Percentiles rank a stretch among this genome's conserved stretches.
Conservation (phyloP, 2,888 invertebrate species). For the Drosophila birchii region DNA sequence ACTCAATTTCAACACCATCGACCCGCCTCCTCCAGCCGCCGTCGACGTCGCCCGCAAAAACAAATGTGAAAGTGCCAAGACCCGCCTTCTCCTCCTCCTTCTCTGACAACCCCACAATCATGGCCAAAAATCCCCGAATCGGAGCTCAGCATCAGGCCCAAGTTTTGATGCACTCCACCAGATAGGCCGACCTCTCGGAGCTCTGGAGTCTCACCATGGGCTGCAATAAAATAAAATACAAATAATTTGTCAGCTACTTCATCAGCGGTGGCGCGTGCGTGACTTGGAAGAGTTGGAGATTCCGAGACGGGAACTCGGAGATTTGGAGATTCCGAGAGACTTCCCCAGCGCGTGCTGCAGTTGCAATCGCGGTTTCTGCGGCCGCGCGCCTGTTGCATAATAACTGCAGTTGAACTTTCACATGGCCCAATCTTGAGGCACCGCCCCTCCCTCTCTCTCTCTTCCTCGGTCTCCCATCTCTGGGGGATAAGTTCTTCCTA, state of each 20-base stretch:
- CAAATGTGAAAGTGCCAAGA: constrained; percentile 62
- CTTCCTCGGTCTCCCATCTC: neutral
- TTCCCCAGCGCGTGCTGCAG: constrained; percentile 26
- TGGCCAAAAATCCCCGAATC: constrained; percentile 38
- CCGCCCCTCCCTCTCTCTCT: neutral
- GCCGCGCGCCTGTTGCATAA: constrained; percentile 57
- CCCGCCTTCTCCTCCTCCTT: constrained; percentile 1
- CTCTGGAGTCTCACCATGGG: constrained; percentile 22
- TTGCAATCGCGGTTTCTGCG: constrained; percentile 23
- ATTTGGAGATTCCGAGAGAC: constrained; percentile 11
- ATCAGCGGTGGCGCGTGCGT: constrained; percentile 70
- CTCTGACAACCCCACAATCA: constrained; percentile 17
- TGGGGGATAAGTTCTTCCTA: constrained; percentile 61
- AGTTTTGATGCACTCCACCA: constrained; percentile 47
- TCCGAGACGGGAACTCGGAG: neutral
- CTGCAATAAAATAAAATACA: constrained; percentile 54
- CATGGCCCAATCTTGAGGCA: constrained; percentile 35
- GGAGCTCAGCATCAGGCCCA: constrained; percentile 24
- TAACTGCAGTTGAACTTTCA: constrained; percentile 62
- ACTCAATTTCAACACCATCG: constrained; percentile 57
- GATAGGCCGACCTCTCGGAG: constrained; percentile 51
- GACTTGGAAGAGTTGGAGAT: constrained; percentile 42
- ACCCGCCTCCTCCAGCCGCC: constrained; percentile 3
- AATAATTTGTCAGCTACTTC: constrained; percentile 72
- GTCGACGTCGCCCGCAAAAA: constrained; percentile 7